Evolutionary conservation across 2,113 vertebrate genomes (phyloP), one percentile per base, ranked within the genome.

Genomic region (Hirundichthys speculiger): DNA sequence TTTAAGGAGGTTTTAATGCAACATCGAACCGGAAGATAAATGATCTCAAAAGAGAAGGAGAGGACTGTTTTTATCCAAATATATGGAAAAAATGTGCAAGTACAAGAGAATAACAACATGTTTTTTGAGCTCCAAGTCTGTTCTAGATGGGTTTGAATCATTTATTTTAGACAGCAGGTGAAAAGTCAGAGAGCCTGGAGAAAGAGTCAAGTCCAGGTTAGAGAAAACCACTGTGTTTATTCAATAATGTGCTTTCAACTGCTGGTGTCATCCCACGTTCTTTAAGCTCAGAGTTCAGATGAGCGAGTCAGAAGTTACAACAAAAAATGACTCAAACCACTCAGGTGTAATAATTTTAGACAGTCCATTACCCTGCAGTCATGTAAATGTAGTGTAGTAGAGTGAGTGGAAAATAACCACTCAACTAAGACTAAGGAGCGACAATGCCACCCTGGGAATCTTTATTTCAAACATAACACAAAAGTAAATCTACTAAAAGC

Each of bases 141-240:
- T 21, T 54, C 10, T 27, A 46, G 52, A 75, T 42, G 48, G 19
- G 38, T 61, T 47, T 65, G 59, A 82, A 21, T 82, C 69, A 45
- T 45, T 46, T 21, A n/a, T 45, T 63, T 55, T 25, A 50, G 22
- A 42, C 45, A 59, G 53, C 19, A 41, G 62, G 1, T 39, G 24
- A 20, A 64, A 69, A 55, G 18, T 49, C 41, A 41, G 13, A 24
- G 5, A n/a, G n/a, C n/a, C n/a, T n/a, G 14, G 14, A 71, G 52
- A 39, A 25, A 51, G 16, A 48, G 49, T n/a, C 39, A 11, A 56
- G 39, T 55, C 61, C 20, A 27, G 53, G 10, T 19, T 3, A 30
- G 45, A 61, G 62, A 1, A 52, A 57, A 65, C 46, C 8, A 15
- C 4, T 49, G 24, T 19, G 18, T 5, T 55, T 51, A 54, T 13